Evolutionary conservation across 1,140 invertebrate genomes (phyloP).

Genomic region (Temnothorax longispinosus): DNA sequence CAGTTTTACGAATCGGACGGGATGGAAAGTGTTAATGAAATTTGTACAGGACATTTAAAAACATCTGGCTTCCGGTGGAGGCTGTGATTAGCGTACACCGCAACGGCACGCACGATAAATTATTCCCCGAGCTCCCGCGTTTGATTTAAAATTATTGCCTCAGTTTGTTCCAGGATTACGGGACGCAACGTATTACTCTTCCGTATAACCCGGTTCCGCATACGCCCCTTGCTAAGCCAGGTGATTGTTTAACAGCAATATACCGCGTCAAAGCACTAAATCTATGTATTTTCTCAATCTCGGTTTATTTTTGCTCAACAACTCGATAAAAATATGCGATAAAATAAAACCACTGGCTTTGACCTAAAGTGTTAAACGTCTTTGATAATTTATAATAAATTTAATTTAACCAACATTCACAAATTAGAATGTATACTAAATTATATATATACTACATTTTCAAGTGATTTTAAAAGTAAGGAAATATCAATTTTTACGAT

Average conservation of each 20-base stretch:
- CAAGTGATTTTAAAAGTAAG: neutral
- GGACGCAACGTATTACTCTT: slow-evolving; percentile 74
- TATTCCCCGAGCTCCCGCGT: slow-evolving; percentile 72
- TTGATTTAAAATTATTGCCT: slow-evolving; percentile 79
- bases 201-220: slow-evolving; percentile 38
- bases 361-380: neutral
- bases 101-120: slow-evolving; percentile 72
- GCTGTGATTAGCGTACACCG: slow-evolving; percentile 66
- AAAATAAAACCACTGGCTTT: no score
- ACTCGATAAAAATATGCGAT: neutral
- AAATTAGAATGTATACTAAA: neutral
- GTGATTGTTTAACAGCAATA: slow-evolving; percentile 74
- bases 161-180: slow-evolving; percentile 77
- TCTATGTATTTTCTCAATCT: slow-evolving; percentile 15
- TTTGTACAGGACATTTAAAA: slow-evolving; percentile 69
- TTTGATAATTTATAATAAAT: neutral
- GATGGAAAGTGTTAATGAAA: slow-evolving; percentile 69
- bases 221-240: slow-evolving; percentile 54
- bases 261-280: slow-evolving; percentile 47
- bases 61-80: slow-evolving; percentile 50
- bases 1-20: slow-evolving; percentile 54
- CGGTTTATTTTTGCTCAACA: slow-evolving; percentile 21
- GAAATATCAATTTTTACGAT: neutral
- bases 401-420: neutral
- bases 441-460: neutral